Evolutionary conservation across 2,113 vertebrate species (phyloP).

Genomic region (Illadopsis cleaveri): DNA sequence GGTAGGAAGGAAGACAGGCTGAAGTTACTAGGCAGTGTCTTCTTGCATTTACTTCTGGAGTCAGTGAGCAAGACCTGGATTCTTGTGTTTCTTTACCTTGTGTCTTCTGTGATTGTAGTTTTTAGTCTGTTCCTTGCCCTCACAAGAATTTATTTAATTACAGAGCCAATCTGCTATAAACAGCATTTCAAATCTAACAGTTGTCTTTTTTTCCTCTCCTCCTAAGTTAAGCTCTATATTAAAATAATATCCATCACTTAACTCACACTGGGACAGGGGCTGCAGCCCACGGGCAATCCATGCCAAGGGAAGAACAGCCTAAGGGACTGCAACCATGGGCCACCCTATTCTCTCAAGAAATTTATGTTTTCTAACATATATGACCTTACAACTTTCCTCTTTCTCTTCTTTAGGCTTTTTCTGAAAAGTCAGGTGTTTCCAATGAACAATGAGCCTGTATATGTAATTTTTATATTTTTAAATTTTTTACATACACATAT

Average conservation of each 20-base stretch:
- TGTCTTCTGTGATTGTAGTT: neutral
- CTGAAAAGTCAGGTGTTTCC: neutral
- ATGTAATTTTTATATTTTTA: neutral
- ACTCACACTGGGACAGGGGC: rapidly evolving
- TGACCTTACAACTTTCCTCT: neutral
- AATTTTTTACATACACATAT: neutral
- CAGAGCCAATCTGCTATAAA: neutral
- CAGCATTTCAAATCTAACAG: neutral
- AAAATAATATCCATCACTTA: neutral
- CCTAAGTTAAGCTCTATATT: neutral
- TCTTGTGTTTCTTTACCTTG: neutral
- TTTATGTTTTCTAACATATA: rapidly evolving
- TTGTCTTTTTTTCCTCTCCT: neutral
- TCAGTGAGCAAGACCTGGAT: neutral
- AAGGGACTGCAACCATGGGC: neutral
- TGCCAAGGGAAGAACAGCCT: neutral
- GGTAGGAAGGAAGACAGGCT: neutral
- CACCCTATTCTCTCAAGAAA: neutral
- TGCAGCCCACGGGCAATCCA: rapidly evolving
- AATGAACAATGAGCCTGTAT: neutral
- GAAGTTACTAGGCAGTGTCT: neutral
- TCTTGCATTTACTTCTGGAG: neutral
- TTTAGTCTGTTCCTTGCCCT: neutral
- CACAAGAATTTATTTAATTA: neutral
- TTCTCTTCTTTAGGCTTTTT: neutral